A percentile compares a stretch with the other conserved stretches of the same genome.
These are phyloP conservation scores for Ceratotherium simum DNA, from an alignment of 2,113 vertebrate genomes.

Conservation along the genomic window DNA sequence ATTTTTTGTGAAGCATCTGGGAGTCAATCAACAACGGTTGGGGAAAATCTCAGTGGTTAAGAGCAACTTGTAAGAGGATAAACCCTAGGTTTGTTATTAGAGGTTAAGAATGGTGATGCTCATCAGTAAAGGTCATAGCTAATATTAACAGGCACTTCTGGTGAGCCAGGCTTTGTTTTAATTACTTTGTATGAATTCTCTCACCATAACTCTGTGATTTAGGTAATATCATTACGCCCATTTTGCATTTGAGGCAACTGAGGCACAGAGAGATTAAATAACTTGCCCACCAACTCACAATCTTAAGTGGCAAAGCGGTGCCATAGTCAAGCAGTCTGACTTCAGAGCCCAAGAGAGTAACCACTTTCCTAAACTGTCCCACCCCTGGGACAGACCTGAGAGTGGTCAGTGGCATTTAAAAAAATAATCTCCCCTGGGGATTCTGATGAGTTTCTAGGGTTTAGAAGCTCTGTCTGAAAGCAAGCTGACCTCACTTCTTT, in stretches of 20 bases:
- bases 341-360: constrained; percentile 29
- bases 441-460: not conserved
- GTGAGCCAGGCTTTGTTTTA: not conserved
- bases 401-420: not conserved
- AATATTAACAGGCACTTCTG: not conserved
- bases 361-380: not conserved
- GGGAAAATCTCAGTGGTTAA: not conserved
- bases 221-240: not conserved
- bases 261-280: not conserved
- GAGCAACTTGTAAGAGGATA: not conserved
- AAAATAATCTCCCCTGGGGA: not conserved
- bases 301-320: not conserved
- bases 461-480: constrained; percentile 54
- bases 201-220: not conserved
- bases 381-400: not conserved
- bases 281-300: not conserved
- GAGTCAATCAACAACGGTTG: not conserved
- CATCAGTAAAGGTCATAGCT: not conserved
- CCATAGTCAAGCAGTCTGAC: not conserved
- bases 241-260: constrained; percentile 27
- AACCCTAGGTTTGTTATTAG: not conserved
- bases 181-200: not conserved
- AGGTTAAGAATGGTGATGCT: not conserved
- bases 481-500: constrained; percentile 44
- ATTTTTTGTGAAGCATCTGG: not conserved